These are phyloP conservation scores for Argopecten irradians DNA, from an alignment of 1,140 invertebrate species.

Conservation along the genomic window DNA sequence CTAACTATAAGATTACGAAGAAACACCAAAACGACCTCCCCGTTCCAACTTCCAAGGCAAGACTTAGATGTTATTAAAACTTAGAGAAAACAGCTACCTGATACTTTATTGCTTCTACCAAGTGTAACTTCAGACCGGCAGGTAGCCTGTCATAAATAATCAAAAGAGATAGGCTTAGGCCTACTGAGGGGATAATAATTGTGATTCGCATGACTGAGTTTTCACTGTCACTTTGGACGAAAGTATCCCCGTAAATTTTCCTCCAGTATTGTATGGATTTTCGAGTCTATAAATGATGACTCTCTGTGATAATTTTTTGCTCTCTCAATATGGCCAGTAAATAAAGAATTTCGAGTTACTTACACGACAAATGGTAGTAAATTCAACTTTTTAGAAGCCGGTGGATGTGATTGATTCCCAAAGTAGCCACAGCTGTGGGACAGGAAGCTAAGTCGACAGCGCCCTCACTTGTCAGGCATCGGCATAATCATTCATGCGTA, in stretches of 20 bases:
- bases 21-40: too few species aligned
- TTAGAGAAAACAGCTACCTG: too few species aligned
- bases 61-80: too few species aligned
- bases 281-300: not conserved
- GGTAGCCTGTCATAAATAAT: too few species aligned
- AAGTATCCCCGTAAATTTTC: not conserved
- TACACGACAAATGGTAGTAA: not conserved
- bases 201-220: not conserved
- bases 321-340: not conserved
- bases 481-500: slow-evolving; percentile 4
- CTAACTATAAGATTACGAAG: too few species aligned
- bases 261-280: not conserved
- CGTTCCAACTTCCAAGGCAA: too few species aligned
- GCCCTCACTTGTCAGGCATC: not conserved
- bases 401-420: not conserved
- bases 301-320: not conserved
- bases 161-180: too few species aligned
- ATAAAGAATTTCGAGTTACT: not conserved
- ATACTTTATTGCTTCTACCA: too few species aligned
- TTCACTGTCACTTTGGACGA: not conserved
- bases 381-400: not conserved
- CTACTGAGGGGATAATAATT: not conserved
- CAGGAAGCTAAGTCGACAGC: not conserved
- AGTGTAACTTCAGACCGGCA: too few species aligned
- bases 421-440: not conserved